These are phyloP conservation scores for Scaptomyza montana DNA, from an alignment of 1,140 invertebrate genomes.

Conservation along the genomic window DNA sequence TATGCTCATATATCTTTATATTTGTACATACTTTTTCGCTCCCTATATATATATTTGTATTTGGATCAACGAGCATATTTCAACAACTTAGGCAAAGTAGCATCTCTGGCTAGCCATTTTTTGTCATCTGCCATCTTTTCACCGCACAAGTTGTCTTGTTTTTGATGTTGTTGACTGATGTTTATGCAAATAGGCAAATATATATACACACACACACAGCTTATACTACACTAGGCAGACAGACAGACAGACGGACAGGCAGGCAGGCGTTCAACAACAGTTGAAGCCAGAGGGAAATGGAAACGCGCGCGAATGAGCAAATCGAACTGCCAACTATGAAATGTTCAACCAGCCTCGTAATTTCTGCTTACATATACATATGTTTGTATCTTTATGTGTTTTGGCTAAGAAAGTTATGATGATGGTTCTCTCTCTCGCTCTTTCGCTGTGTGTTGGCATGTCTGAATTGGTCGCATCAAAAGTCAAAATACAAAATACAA, in stretches of 20 bases:
- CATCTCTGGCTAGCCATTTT: not conserved
- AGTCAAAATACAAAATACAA: slow-evolving; percentile 64
- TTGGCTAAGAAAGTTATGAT: slow-evolving; percentile 20
- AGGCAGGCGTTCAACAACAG: too few species aligned
- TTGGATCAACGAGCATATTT: not conserved
- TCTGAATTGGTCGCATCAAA: slow-evolving; percentile 61
- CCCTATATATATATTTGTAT: too few species aligned
- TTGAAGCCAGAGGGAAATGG: not conserved
- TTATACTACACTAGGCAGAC: not conserved
- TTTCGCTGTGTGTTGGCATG: slow-evolving; percentile 13
- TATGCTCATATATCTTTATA: too few species aligned
- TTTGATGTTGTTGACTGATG: slow-evolving; percentile 41
- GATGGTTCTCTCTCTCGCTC: not conserved
- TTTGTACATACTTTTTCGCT: too few species aligned
- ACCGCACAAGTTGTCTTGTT: slow-evolving; percentile 36
- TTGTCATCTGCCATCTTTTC: slow-evolving; percentile 3
- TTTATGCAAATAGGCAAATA: slow-evolving; percentile 70
- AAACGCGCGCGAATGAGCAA: slow-evolving; percentile 6
- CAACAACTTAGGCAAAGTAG: slow-evolving; percentile 16
- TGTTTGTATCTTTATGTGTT: not conserved
- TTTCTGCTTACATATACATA: slow-evolving; percentile 18
- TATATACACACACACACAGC: slow-evolving; percentile 7
- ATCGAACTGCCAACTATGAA: slow-evolving; percentile 26
- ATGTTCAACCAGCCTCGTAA: slow-evolving; percentile 25
- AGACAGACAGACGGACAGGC: not conserved